Conservation (phyloP, 92 coral and sea anemone species). For the Siderastrea radians region DNA sequence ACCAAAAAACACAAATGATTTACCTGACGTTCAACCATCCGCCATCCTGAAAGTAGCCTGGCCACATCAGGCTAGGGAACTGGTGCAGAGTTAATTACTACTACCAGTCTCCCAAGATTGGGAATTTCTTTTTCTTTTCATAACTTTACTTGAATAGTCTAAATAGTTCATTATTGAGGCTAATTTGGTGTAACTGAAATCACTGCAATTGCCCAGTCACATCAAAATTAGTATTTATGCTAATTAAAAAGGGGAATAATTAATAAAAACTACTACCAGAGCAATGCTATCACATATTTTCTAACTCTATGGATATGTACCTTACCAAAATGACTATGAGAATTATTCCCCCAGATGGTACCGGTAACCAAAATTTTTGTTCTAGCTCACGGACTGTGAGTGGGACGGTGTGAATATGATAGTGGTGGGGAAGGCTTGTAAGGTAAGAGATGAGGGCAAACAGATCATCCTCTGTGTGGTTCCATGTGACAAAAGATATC, state of each 20-base stretch:
- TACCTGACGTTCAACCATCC: constrained; percentile 31
- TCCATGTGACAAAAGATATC: too few relatives aligned
- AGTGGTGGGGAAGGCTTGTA: too few relatives aligned
- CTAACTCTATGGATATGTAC: constrained; percentile 40
- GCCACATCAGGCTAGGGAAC: constrained; percentile 9
- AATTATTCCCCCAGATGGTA: constrained; percentile 38
- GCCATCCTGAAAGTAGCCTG: constrained; percentile 22
- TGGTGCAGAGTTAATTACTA: constrained; percentile 23
- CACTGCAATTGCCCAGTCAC: constrained; percentile 23
- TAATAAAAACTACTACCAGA: constrained; percentile 20
- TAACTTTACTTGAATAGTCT: constrained; percentile 19
- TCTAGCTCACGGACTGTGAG: constrained; percentile 65
- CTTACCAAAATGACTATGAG: constrained; percentile 36
- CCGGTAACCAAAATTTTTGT: constrained; percentile 32
- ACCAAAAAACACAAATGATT: constrained; percentile 24
- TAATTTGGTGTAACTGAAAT: constrained; percentile 19
- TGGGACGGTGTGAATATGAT: too few relatives aligned
- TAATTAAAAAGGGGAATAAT: constrained; percentile 14
- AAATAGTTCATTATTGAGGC: neutral
- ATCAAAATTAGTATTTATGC: constrained; percentile 16
- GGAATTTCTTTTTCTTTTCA: constrained; percentile 11
- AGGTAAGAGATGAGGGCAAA: too few relatives aligned
- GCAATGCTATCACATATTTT: constrained; percentile 53
- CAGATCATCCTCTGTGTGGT: too few relatives aligned
- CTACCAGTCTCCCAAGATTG: constrained; percentile 10